These are phyloP conservation scores for Papilio gigon DNA, from an alignment of 2,888 invertebrate species.

Conservation along the genomic window DNA sequence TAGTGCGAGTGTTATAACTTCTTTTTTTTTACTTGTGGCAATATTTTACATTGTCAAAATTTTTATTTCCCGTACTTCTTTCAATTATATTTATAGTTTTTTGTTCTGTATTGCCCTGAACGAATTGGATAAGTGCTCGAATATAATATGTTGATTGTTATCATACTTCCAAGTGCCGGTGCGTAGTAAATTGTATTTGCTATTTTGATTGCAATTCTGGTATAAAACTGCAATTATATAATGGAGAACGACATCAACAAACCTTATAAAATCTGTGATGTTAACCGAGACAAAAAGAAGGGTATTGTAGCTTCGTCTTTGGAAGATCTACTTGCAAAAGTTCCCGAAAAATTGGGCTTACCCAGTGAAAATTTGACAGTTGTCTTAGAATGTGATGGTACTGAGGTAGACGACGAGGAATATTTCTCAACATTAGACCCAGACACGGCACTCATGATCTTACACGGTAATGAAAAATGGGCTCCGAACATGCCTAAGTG, in stretches of 20 bases:
- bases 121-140: constrained; percentile 8
- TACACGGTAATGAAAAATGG: constrained; percentile 90
- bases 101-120: constrained; percentile 9
- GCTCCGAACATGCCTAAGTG: constrained; percentile 84
- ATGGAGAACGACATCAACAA: constrained; percentile 84
- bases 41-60: constrained; percentile 33
- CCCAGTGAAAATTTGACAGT: constrained; percentile 87
- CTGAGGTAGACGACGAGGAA: constrained; percentile 97
- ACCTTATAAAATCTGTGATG: constrained; percentile 91
- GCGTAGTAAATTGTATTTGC: constrained; percentile 6
- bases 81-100: constrained; percentile 19
- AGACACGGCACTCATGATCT: constrained; percentile 92
- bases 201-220: background rate
- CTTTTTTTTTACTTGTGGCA: constrained; percentile 36
- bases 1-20: background rate
- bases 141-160: constrained; percentile 29
- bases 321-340: constrained; percentile 89
- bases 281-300: constrained; percentile 90
- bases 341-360: constrained; percentile 87
- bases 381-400: constrained; percentile 95
- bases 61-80: constrained; percentile 14
- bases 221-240: constrained; percentile 45
- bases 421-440: constrained; percentile 95
- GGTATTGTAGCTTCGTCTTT: constrained; percentile 91
- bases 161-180: constrained; percentile 1